Evolutionary conservation across 1,140 invertebrate genomes (phyloP).

Genomic region (Drosophila burlai): DNA sequence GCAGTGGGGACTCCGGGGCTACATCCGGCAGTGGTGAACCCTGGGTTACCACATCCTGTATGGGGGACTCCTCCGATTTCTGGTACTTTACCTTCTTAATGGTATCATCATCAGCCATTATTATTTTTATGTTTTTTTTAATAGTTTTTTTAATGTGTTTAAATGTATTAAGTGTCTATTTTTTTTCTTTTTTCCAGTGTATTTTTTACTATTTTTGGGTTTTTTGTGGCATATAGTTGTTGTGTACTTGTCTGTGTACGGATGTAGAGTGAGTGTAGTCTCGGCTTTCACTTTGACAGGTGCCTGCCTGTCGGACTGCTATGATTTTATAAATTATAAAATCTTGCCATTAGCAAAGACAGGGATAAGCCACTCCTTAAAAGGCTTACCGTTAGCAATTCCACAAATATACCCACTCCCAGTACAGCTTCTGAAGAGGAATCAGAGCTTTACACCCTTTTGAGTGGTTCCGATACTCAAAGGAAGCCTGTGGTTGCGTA

Average conservation of each 20-base stretch:
- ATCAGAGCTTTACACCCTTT: no score
- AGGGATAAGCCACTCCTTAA: no score
- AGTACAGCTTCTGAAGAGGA: no score
- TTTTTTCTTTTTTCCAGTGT: conserved; percentile 7
- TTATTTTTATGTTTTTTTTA: background rate
- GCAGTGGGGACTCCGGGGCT: background rate
- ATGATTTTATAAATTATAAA: background rate
- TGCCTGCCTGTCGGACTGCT: background rate
- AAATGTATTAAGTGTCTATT: background rate
- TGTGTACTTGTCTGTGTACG: conserved; percentile 25
- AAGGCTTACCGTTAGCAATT: background rate
- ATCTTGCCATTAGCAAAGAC: no score
- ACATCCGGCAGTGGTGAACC: no score
- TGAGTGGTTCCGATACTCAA: no score
- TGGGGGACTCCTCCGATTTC: background rate
- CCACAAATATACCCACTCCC: no score
- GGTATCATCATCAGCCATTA: background rate
- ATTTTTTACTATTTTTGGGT: conserved; percentile 1
- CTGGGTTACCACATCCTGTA: background rate
- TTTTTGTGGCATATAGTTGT: background rate
- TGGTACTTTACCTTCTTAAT: background rate
- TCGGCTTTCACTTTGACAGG: background rate
- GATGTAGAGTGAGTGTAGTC: background rate
- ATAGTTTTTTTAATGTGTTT: background rate
- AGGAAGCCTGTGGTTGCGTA: no score